These are phyloP conservation scores for Xestia ashworthii DNA, from an alignment of 2,888 invertebrate genomes.

Conservation along the genomic window DNA sequence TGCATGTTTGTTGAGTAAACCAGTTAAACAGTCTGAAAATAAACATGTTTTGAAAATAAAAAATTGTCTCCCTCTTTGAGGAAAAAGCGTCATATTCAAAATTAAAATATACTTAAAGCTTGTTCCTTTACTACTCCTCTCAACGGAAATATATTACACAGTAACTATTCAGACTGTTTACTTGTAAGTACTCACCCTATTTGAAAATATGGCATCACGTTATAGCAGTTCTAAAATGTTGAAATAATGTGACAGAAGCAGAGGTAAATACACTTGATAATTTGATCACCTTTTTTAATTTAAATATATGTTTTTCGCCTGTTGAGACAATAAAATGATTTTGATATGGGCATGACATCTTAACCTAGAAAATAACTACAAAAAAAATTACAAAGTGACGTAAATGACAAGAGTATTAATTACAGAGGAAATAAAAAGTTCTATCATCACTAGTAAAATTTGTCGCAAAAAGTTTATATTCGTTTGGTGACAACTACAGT, in stretches of 20 bases:
- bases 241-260: constrained; percentile 33
- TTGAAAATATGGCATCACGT: constrained; percentile 41
- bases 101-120: neutral
- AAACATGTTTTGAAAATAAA: constrained; percentile 49
- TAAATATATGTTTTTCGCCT: constrained; percentile 73
- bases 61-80: neutral
- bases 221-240: constrained; percentile 32
- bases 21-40: constrained; percentile 72
- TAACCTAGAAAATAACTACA: constrained; percentile 75
- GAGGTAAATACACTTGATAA: constrained; percentile 52
- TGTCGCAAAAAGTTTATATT: constrained; percentile 24
- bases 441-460: neutral
- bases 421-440: constrained; percentile 27
- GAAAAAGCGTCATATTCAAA: neutral
- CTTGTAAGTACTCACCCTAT: constrained; percentile 61
- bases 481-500: neutral
- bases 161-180: constrained; percentile 70
- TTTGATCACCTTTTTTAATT: constrained; percentile 71
- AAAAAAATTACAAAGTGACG: constrained; percentile 58
- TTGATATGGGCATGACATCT: constrained; percentile 89
- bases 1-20: constrained; percentile 60
- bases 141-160: neutral
- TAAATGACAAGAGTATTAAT: constrained; percentile 30
- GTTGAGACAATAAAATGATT: constrained; percentile 82
- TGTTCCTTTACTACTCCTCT: neutral